Evolutionary conservation across 2,113 vertebrate species (phyloP).

Genomic region (Psephotus haematonotus): DNA sequence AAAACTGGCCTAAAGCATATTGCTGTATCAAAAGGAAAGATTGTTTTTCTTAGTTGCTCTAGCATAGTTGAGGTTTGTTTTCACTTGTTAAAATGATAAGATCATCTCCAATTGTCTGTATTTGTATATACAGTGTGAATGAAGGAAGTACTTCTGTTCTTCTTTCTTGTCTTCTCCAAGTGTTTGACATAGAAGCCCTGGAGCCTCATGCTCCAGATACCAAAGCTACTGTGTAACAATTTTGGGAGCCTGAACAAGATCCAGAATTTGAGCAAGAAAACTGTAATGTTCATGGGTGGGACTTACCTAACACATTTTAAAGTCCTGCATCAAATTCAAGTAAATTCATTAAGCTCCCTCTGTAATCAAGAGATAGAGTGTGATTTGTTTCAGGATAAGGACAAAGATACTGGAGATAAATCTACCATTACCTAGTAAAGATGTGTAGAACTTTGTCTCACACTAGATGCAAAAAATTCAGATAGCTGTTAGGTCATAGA

Average conservation of each 20-base stretch:
- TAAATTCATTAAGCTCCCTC: neutral
- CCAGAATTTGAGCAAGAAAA: neutral
- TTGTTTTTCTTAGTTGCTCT: neutral
- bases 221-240: neutral
- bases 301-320: neutral
- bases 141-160: neutral
- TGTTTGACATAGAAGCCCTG: constrained; percentile 7
- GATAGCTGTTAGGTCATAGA: neutral
- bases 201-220: neutral
- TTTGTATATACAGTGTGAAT: neutral
- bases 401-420: neutral
- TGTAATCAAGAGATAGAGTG: neutral
- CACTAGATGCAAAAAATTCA: neutral
- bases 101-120: constrained; percentile 18
- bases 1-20: neutral
- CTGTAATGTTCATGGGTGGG: neutral
- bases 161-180: constrained; percentile 28
- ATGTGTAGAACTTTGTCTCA: neutral
- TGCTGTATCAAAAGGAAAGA: neutral
- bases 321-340: neutral
- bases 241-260: neutral
- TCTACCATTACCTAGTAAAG: neutral
- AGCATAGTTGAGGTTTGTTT: constrained; percentile 23
- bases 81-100: constrained; percentile 23
- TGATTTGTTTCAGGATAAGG: neutral